Base-by-base conservation (phyloP, 1,140 invertebrate genomes). In the Littorina saxatilis region DNA sequence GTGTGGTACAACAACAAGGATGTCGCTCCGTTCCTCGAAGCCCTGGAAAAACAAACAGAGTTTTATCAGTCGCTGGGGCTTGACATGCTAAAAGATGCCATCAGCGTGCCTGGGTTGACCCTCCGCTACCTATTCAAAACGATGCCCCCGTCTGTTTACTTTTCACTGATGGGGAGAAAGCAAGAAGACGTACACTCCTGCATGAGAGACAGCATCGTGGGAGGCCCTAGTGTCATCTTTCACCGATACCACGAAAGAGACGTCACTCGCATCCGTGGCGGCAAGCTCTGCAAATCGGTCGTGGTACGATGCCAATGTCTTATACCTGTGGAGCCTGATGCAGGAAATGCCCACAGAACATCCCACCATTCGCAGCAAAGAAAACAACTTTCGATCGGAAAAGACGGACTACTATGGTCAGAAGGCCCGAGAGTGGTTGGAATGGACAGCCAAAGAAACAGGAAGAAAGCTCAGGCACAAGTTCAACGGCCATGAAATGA, bases 1-100 rank as follows among this genome's bases (percentile, higher is more conserved):
- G 40, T 81, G 27, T 87, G 81, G 79, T 87, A 84, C 70, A 87
- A 85, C 50, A 80, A 83, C 73, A 50, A 73, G 58, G 82, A 87
- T 47, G 52, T 83, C 23, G 58, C 68, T 35, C 81, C 81, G 5
- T 83, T 87, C 39, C 66, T 87, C 17, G 9, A 63, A 29, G 84
- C 84, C 20, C 77, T 87, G 11, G 37, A 81, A 39, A 79, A 75
- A 27, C 68, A 84, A 50, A 68, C 78, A 5, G 23, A 52, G 11
- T 84, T 83, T 66, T 87, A 79, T 73, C 63, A 52, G 23, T 52
- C 43, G 20, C 55, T 68, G 39, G 66, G 70, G 17, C 68, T 87
- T 9, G 86, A 87, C 58, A 68, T 85, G 47, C 81, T 87, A 5
- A 85, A 85, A 72, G 58, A 68, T 27, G 78, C 47, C 15, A 84